Conservation (phyloP, 2,113 vertebrate species). For the Tupaia tana region DNA sequence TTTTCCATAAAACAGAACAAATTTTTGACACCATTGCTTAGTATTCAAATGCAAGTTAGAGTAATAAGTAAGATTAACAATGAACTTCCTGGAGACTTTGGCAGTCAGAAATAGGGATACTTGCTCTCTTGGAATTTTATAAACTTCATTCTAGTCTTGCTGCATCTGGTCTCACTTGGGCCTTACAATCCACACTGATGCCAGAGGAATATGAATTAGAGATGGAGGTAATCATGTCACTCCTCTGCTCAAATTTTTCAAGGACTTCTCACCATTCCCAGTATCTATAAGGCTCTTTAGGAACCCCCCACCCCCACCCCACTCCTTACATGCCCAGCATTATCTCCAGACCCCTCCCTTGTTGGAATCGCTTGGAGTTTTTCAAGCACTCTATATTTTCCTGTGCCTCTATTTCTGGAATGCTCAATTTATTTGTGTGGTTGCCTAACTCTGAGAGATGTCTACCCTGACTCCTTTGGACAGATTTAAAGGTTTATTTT, state of each 20-base stretch:
- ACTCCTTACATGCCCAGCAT: not conserved
- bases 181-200: not conserved
- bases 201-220: not conserved
- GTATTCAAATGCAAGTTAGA: conserved; percentile 18
- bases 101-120: not conserved
- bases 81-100: not conserved
- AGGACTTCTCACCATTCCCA: not conserved
- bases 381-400: not conserved
- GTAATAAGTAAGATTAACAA: not conserved
- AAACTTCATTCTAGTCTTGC: conserved; percentile 21
- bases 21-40: not conserved
- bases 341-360: not conserved
- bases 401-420: not conserved
- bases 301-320: not conserved
- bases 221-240: not conserved
- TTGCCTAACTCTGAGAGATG: not conserved
- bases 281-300: not conserved
- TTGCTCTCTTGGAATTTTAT: not conserved
- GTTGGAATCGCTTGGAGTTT: not conserved
- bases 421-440: not conserved
- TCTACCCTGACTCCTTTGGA: not conserved
- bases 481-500: not conserved
- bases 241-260: not conserved
- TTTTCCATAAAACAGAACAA: conserved; percentile 12
- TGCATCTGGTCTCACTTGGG: not conserved